These are phyloP conservation scores for Pristionchus fissidentatus DNA, from an alignment of 2,888 invertebrate species.

Conservation along the genomic window DNA sequence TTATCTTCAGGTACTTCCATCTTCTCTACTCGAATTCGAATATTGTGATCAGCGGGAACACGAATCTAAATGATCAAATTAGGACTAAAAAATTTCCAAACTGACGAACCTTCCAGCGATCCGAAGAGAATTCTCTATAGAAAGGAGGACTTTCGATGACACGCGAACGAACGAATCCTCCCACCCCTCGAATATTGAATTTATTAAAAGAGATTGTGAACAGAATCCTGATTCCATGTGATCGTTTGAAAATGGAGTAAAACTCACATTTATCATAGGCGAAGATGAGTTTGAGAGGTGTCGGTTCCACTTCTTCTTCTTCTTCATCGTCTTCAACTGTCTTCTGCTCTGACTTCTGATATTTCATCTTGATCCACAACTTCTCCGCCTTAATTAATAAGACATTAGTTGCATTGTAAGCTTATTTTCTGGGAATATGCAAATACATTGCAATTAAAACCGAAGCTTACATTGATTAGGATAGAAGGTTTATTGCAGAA, in stretches of 20 bases:
- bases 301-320: constrained; percentile 47
- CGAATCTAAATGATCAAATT: background rate
- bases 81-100: too few species aligned
- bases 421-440: background rate
- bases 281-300: background rate
- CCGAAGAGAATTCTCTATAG: background rate
- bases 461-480: background rate
- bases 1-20: constrained; percentile 12
- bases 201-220: too few species aligned
- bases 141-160: constrained; percentile 5
- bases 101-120: background rate
- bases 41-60: background rate
- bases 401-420: too few species aligned
- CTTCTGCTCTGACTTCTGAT: constrained; percentile 40
- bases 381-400: too few species aligned
- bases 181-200: background rate
- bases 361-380: constrained; percentile 58
- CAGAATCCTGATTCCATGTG: background rate
- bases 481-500: constrained; percentile 5
- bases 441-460: background rate
- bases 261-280: constrained; percentile 21
- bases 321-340: constrained; percentile 31
- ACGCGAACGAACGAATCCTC: background rate
- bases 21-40: constrained; percentile 7
- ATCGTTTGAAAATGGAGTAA: too few species aligned